These are phyloP conservation scores for Eurytoma adleriae DNA, from an alignment of 2,888 invertebrate genomes.

Conservation along the genomic window DNA sequence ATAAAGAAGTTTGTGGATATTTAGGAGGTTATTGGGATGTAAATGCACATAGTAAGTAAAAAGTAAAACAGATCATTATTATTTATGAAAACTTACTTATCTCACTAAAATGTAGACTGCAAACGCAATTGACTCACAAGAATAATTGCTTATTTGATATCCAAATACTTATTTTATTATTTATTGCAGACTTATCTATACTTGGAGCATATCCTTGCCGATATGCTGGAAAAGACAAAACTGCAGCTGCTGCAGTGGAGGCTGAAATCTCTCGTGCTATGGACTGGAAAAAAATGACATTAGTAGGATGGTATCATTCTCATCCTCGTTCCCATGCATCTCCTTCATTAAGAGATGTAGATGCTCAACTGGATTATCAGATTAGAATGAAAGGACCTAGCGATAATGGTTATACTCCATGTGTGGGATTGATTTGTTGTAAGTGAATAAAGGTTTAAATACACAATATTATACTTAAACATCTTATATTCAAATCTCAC, in stretches of 20 bases:
- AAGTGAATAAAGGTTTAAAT: constrained; percentile 73
- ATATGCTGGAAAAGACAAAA: constrained; percentile 87
- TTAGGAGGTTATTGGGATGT: constrained; percentile 97
- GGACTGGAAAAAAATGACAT: constrained; percentile 86
- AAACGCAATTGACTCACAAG: background rate
- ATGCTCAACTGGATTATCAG: constrained; percentile 95
- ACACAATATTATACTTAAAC: background rate
- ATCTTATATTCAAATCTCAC: background rate
- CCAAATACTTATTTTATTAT: background rate
- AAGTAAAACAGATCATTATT: constrained; percentile 15
- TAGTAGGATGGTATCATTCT: constrained; percentile 98
- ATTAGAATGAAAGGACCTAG: constrained; percentile 94
- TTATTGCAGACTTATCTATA: constrained; percentile 86
- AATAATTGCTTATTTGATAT: background rate
- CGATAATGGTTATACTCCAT: constrained; percentile 95
- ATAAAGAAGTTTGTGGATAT: constrained; percentile 96
- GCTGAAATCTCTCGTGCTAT: constrained; percentile 89
- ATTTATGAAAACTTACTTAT: constrained; percentile 1
- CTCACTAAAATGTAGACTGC: no score
- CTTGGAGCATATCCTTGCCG: constrained; percentile 93
- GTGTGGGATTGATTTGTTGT: constrained; percentile 95
- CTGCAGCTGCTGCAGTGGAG: constrained; percentile 87
- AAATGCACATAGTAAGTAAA: constrained; percentile 90
- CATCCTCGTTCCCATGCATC: constrained; percentile 93
- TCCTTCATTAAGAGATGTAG: constrained; percentile 92